phyloP scores from a whole-genome alignment of 2,113 vertebrate genomes.

The Oncorhynchus nerka region DNA sequence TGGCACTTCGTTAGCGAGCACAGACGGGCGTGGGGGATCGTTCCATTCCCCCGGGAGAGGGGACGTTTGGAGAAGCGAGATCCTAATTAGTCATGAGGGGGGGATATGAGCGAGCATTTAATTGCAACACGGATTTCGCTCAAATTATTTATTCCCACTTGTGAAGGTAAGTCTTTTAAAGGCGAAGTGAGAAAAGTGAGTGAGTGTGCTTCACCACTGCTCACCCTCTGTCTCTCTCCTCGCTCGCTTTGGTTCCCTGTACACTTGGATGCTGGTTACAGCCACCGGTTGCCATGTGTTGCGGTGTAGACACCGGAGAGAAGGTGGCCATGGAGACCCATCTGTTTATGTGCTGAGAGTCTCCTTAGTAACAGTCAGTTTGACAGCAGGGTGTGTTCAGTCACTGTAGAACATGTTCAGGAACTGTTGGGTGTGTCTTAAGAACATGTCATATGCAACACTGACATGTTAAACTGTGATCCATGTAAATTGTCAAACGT shows the following conservation, averaged over 20 bases:
- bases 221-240: conserved; percentile 36
- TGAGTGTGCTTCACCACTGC: conserved; percentile 48
- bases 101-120: conserved; percentile 58
- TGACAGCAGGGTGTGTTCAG: neutral
- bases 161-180: conserved; percentile 81
- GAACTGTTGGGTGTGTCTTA: neutral
- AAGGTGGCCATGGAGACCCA: conserved; percentile 44
- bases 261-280: conserved; percentile 64
- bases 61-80: conserved; percentile 60
- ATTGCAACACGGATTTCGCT: conserved; percentile 69
- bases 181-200: conserved; percentile 68
- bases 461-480: no score
- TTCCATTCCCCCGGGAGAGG: conserved; percentile 49
- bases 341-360: conserved; percentile 51
- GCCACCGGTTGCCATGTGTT: conserved; percentile 55
- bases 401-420: neutral
- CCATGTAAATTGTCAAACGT: no score
- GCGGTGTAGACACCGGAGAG: conserved; percentile 40
- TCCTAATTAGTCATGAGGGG: conserved; percentile 74
- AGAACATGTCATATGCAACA: no score
- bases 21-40: conserved; percentile 72
- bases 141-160: conserved; percentile 72
- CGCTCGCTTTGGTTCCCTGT: conserved; percentile 50
- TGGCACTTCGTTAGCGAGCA: conserved; percentile 74
- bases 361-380: conserved; percentile 9